A percentile compares a stretch with the other conserved stretches of the same genome.
Evolutionary conservation across 2,797 vertebrate species (phyloP).

Genomic region (Tangara arthus): DNA sequence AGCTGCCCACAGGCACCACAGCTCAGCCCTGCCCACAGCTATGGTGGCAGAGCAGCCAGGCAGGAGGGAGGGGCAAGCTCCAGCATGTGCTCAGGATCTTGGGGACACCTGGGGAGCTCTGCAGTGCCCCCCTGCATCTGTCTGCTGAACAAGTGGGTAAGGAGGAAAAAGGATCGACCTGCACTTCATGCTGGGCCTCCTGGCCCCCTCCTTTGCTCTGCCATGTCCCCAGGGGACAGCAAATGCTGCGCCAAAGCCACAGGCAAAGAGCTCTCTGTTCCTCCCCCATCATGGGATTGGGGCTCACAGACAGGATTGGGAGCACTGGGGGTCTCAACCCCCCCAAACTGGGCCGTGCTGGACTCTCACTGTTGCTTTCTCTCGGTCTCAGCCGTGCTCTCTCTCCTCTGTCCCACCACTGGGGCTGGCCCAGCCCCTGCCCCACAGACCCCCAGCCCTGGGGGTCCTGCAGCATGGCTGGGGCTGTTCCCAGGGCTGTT

Average conservation of each 20-base stretch:
- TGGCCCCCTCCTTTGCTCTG: fast-evolving
- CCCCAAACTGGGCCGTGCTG: fast-evolving
- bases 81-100: neutral
- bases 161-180: neutral
- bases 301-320: neutral
- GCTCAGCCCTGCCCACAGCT: neutral
- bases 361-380: neutral
- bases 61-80: neutral
- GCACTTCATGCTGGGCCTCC: neutral
- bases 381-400: neutral
- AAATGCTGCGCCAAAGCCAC: neutral
- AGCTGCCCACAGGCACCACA: fast-evolving
- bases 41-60: neutral
- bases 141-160: fast-evolving
- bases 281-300: fast-evolving
- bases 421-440: fast-evolving
- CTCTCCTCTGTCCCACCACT: fast-evolving
- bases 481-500: neutral
- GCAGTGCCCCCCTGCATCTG: neutral
- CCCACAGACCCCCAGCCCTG: fast-evolving
- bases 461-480: fast-evolving
- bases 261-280: neutral
- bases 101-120: neutral
- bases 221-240: neutral
- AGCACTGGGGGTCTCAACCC: neutral